phyloP scores from a whole-genome alignment of 2,888 invertebrate genomes.

The Teleiodes luculella region DNA sequence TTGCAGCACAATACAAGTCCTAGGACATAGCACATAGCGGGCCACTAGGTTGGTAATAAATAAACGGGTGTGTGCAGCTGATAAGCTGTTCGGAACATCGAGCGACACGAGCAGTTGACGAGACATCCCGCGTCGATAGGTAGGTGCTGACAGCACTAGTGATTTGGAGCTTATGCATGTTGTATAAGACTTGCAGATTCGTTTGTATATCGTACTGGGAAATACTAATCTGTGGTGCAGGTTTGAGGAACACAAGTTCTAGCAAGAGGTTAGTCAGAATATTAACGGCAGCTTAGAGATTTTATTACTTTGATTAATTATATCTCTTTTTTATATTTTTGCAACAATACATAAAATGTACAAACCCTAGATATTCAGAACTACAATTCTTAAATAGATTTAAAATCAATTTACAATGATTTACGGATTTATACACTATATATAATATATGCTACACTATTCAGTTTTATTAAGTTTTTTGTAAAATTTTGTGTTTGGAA shows the following conservation, averaged over 20 bases:
- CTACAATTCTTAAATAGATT: too few species aligned
- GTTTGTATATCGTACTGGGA: neutral
- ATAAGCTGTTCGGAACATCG: constrained; percentile 55
- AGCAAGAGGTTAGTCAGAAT: neutral
- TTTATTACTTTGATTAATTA: too few species aligned
- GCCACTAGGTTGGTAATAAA: constrained; percentile 64
- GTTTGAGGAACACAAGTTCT: neutral
- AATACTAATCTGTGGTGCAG: neutral
- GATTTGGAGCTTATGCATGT: constrained; percentile 4
- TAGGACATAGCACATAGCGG: constrained; percentile 37
- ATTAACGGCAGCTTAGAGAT: neutral
- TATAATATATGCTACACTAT: neutral
- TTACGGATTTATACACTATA: too few species aligned
- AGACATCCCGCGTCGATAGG: constrained; percentile 5
- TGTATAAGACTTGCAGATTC: neutral
- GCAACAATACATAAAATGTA: too few species aligned
- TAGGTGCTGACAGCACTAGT: constrained; percentile 7
- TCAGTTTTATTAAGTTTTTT: neutral
- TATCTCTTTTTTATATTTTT: too few species aligned
- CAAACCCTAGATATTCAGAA: too few species aligned
- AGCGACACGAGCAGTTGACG: constrained; percentile 23
- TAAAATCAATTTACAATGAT: neutral
- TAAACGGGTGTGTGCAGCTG: constrained; percentile 70
- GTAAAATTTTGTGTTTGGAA: constrained; percentile 30
- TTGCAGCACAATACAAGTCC: constrained; percentile 28